Conservation (phyloP, 2,797 vertebrate species). For the Chiroxiphia lanceolata region DNA sequence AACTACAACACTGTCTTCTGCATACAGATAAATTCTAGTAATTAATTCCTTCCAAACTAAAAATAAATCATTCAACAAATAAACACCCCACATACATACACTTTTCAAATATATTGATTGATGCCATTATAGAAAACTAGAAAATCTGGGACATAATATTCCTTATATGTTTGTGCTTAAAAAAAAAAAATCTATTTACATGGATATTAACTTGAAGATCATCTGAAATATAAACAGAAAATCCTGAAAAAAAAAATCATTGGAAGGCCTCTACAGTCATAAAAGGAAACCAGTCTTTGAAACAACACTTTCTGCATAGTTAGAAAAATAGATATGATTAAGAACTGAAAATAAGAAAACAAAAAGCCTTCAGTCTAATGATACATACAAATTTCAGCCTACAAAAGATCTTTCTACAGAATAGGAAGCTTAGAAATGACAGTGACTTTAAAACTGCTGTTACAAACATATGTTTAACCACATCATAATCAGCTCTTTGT, state of each 20-base stretch:
- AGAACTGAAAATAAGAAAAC: background rate
- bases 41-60: background rate
- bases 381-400: background rate
- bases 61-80: background rate
- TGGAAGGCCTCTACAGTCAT: background rate
- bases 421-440: conserved; percentile 1
- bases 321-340: conserved; percentile 44
- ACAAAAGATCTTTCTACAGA: background rate
- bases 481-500: conserved; percentile 5
- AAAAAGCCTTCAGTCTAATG: conserved; percentile 1
- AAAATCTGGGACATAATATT: conserved; percentile 15
- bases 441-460: conserved; percentile 22
- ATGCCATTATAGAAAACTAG: conserved; percentile 46
- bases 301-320: conserved; percentile 10
- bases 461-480: conserved; percentile 19
- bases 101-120: conserved; percentile 1
- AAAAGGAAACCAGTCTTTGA: conserved; percentile 5
- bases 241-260: background rate
- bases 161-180: background rate
- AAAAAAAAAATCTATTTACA: background rate
- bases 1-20: background rate
- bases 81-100: background rate
- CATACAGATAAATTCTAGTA: background rate
- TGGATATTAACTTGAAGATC: background rate
- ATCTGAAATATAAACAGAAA: conserved; percentile 19